phyloP scores from a whole-genome alignment of 2,113 vertebrate species.

The Varanus salvator region DNA sequence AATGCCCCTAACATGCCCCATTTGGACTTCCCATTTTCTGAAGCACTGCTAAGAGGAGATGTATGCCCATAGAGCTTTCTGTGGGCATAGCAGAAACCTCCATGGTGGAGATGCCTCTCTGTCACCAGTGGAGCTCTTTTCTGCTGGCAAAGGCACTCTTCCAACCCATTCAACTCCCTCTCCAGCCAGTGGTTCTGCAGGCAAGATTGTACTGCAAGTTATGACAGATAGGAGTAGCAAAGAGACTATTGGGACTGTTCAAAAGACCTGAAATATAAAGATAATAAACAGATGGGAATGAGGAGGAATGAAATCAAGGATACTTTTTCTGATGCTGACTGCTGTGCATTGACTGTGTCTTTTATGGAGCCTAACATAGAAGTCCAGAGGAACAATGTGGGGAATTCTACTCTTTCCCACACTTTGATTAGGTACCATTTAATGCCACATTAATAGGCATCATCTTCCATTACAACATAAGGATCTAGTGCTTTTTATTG shows the following conservation, averaged over 20 bases:
- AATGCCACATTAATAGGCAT: background rate
- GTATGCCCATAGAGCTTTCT: too few species aligned
- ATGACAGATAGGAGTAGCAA: background rate
- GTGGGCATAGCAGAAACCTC: too few species aligned
- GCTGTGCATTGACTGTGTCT: background rate
- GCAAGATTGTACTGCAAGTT: background rate
- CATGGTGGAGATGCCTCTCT: too few species aligned
- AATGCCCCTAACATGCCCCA: too few species aligned
- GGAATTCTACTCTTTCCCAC: background rate
- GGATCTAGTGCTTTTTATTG: background rate
- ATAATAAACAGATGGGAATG: background rate
- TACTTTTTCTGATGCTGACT: background rate
- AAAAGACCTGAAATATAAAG: background rate
- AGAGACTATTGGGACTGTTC: background rate
- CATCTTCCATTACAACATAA: background rate
- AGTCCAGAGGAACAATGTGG: too few species aligned
- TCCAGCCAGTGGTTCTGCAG: background rate
- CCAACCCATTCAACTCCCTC: background rate
- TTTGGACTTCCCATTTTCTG: too few species aligned
- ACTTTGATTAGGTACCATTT: background rate
- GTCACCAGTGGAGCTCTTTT: background rate
- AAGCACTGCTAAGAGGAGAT: too few species aligned
- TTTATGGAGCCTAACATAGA: background rate
- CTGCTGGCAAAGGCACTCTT: background rate
- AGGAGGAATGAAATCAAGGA: background rate